A percentile compares a stretch with the other conserved stretches of the same genome.
Conservation (phyloP, 2,888 invertebrate species). For the Epirrita christyi region DNA sequence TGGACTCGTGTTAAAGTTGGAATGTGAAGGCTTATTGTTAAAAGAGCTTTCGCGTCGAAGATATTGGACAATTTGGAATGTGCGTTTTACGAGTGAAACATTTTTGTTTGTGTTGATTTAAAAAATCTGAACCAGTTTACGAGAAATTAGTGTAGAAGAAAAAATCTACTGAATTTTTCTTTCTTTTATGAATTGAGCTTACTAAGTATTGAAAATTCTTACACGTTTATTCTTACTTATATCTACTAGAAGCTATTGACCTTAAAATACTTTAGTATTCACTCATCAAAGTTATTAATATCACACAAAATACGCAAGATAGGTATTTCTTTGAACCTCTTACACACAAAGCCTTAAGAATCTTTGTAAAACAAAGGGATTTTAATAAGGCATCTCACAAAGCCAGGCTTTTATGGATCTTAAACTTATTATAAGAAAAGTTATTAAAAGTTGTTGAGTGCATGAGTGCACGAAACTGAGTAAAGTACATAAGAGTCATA, state of each 20-base stretch:
- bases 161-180: no score
- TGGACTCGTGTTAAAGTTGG: conserved; percentile 15
- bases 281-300: conserved; percentile 3
- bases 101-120: no score
- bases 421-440: conserved; percentile 20
- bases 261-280: conserved; percentile 1
- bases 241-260: not conserved
- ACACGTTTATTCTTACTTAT: no score
- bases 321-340: conserved; percentile 26
- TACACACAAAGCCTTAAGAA: conserved; percentile 13
- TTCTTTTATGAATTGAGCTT: no score
- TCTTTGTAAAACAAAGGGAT: conserved; percentile 26
- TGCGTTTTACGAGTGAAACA: not conserved
- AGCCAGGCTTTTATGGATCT: conserved; percentile 21
- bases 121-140: no score
- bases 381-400: conserved; percentile 23
- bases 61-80: not conserved
- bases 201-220: no score
- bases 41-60: not conserved
- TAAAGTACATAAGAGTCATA: no score
- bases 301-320: conserved; percentile 17
- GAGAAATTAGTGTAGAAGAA: no score
- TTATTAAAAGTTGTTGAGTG: conserved; percentile 14
- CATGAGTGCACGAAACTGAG: conserved; percentile 2
- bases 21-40: conserved; percentile 3